Evolutionary conservation across 2,888 invertebrate species (phyloP).

Genomic region (Dysmachus trigonus): DNA sequence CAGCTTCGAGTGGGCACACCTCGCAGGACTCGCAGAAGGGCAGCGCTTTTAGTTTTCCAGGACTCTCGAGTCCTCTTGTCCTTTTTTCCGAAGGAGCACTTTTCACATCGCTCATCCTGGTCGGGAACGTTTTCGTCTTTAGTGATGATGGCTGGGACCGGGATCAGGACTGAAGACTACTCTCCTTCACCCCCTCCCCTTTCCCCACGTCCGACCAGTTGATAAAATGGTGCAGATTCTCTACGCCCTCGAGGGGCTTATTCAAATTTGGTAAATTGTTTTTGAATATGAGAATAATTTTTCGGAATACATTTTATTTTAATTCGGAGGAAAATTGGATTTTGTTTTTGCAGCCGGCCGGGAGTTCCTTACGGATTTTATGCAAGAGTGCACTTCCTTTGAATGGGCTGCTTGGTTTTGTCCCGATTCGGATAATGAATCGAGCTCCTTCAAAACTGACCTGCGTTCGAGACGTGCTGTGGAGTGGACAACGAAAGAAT

Average conservation of each 20-base stretch:
- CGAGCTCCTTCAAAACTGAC: neutral
- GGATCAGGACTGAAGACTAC: too few relatives aligned
- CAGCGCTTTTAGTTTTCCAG: conserved; percentile 41
- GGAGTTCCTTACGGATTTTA: neutral
- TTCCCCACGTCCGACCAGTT: neutral
- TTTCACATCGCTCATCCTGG: conserved; percentile 38
- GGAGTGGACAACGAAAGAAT: neutral
- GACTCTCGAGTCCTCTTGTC: conserved; percentile 47
- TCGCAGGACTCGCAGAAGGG: conserved; percentile 4
- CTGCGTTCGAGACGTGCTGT: neutral
- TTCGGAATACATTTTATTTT: conserved; percentile 43
- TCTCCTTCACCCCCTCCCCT: too few relatives aligned
- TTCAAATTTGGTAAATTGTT: conserved; percentile 46
- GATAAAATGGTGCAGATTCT: conserved; percentile 32
- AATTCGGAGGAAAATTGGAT: conserved; percentile 38
- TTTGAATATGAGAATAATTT: conserved; percentile 43
- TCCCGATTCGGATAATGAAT: neutral
- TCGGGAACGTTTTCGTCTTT: neutral
- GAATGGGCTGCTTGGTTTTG: neutral
- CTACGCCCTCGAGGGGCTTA: conserved; percentile 41
- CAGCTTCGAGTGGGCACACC: conserved; percentile 40
- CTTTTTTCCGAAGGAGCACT: conserved; percentile 41
- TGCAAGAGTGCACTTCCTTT: conserved; percentile 27
- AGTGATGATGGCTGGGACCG: neutral
- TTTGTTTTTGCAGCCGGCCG: conserved; percentile 17